Evolutionary conservation across 2,113 vertebrate genomes (phyloP), one percentile per base, ranked within the genome.

Genomic region (Pipra filicauda): DNA sequence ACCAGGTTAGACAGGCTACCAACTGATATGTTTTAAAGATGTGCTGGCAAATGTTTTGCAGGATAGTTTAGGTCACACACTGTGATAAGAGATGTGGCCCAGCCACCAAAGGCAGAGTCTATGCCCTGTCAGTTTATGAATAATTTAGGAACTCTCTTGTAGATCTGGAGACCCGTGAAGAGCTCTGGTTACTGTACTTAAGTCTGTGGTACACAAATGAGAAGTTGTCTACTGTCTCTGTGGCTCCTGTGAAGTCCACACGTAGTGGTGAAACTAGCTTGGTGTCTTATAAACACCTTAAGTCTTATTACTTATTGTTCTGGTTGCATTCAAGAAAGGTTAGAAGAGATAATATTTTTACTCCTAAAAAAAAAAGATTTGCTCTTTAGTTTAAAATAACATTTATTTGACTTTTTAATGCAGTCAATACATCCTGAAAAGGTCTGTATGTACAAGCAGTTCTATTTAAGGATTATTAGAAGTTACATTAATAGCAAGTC

Each of bases 401-500:
- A 51, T 95, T 89, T 96, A 17, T 57, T 75, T 94, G 91, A 65
- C 70, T 94, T 92, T 87, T 92, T 91, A 93, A 91, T 88, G 69
- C 54, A 62, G 71, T 65, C 4, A 0, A 65, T 92, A 66, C 3
- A 57, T 87, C 46, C n/a, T 92, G 70, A 33, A 78, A 85, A 78
- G 70, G 77, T 87, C 89, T 91, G 46, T 91, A 35, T 62, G 49
- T 85, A 79, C 49, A 89, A 91, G 74, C 66, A 82, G 21, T 87
- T 94, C 91, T 92, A 65, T 79, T 95, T 91, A 91, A 61, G 57
- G 48, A 67, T 84, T 85, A 86, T 74, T 88, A 91, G 72, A 87
- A 95, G 54, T 79, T 24, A 79, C 80, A 85, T 87, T 79, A 96
- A 91, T 91, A 92, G 81, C 77, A 95, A 88, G 65, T 54, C 62